phyloP scores from a whole-genome alignment of 2,113 vertebrate genomes.

The Nycticryphes semicollaris region DNA sequence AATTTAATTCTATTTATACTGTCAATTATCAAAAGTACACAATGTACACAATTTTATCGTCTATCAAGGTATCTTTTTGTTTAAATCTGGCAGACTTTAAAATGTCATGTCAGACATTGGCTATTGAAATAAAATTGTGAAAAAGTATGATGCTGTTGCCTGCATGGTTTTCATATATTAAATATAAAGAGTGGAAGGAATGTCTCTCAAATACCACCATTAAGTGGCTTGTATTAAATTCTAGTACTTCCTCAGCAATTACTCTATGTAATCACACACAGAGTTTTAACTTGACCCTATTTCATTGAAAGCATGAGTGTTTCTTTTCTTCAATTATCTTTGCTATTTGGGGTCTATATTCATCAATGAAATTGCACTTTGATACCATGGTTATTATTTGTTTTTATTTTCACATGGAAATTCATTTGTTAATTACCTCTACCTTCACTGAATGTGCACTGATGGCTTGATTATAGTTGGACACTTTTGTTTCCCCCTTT shows the following conservation, averaged over 20 bases:
- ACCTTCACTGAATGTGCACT: background rate
- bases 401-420: background rate
- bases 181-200: background rate
- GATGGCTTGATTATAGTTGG: background rate
- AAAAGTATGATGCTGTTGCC: background rate
- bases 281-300: background rate
- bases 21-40: background rate
- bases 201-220: background rate
- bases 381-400: accelerated
- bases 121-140: background rate
- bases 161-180: background rate
- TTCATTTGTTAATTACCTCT: background rate
- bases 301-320: background rate
- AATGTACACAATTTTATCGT: background rate
- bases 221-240: background rate
- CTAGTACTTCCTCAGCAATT: background rate
- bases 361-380: background rate
- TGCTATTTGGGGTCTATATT: background rate
- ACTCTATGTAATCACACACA: background rate
- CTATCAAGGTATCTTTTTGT: background rate
- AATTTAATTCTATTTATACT: background rate
- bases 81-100: background rate
- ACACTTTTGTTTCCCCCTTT: background rate
- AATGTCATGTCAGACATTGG: background rate
- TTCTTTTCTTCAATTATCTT: background rate